Evolutionary conservation across 2,113 vertebrate genomes (phyloP), one percentile per base, ranked within the genome.

Genomic region (Cyprinodon variegatus): DNA sequence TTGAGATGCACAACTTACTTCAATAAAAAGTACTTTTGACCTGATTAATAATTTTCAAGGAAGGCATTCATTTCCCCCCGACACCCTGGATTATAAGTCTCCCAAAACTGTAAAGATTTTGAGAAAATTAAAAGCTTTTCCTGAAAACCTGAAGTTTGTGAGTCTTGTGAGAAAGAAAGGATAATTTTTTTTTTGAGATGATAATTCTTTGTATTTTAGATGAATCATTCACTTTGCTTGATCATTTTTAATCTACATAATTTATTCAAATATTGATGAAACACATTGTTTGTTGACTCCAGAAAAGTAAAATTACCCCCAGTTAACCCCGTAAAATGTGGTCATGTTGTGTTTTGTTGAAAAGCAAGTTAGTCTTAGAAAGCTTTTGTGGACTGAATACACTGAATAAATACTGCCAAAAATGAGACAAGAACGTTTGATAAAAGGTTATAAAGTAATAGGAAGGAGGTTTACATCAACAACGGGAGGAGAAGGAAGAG

Each of bases 401-500:
- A 72, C 53, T 61, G 57, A 72, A 73, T 62, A 29, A 79, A 29
- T 43, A 78, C 66, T 53, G 46, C 60, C 68, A 69, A 73, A 62
- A 45, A 69, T 37, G 37, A 43, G 65, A 57, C 3, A 0, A 59
- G 66, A 59, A 50, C 61, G 74, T 78, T 78, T 72, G 72, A 86
- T 37, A 68, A 36, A 45, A 77, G 73, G 68, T 65, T 40, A 70
- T 61, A 61, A 65, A 82, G 39, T 29, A 84, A 61, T 59, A 41
- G 39, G 70, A 37, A 43, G 67, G 0, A 43, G 67, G 0, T n/a
- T 36, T 70, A 45, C 36, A 38, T 68, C 38, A 22, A 62, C 46
- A 46, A 72, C 53, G 45, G 43, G 37, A 59, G 53, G 72, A 63
- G 59, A 43, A 82, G 59, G 61, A 68, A 38, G 60, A 3, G 53